Evolutionary conservation across 2,797 vertebrate species (phyloP), one percentile per base, ranked within the genome.

Genomic region (Chloroceryle amazona): DNA sequence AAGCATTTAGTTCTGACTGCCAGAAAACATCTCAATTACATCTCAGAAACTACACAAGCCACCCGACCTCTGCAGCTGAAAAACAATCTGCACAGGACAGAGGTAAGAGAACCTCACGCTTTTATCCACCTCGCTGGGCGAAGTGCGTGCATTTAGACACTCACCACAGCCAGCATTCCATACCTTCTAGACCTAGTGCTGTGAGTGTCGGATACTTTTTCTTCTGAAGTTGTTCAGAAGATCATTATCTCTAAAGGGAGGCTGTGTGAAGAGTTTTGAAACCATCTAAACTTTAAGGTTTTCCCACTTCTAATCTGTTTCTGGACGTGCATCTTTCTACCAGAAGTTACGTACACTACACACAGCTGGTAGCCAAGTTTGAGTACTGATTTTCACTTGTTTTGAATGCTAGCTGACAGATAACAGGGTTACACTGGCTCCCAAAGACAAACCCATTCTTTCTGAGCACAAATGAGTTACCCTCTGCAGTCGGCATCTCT

Each of bases 51-150:
- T 39, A 9, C 85, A 31, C 28, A 7, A 76, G 61, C 54, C 46
- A 85, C 62, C 62, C 60, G 73, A 81, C 57, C 52, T 67, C 80
- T 80, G 55, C 84, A 63, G 80, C 93, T 66, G 94, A 20, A 44
- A 92, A 86, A 19, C 20, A 18, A 39, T 57, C 83, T 71, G 62
- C 62, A 29, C 54, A 25, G 42, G 70, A 68, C 39, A 79, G 68
- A 96, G 97, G 97, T 97, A 97, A 96, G 96, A 46, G 61, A 87
- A 41, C 44, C 79, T 80, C 68, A 31, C 37, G 6, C 90, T 93
- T 76, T 80, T 55, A n/a, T 73, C 71, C 80, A 57, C 60, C 71
- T 85, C 63, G 87, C 41, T 63, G 16, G 47, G 44, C 74, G 70
- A 35, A 60, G 39, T n/a, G 86, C 55, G 10, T 57, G 62, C 47